These are phyloP conservation scores for Anabacerthia variegaticeps DNA, from an alignment of 2,797 vertebrate genomes.

Conservation along the genomic window DNA sequence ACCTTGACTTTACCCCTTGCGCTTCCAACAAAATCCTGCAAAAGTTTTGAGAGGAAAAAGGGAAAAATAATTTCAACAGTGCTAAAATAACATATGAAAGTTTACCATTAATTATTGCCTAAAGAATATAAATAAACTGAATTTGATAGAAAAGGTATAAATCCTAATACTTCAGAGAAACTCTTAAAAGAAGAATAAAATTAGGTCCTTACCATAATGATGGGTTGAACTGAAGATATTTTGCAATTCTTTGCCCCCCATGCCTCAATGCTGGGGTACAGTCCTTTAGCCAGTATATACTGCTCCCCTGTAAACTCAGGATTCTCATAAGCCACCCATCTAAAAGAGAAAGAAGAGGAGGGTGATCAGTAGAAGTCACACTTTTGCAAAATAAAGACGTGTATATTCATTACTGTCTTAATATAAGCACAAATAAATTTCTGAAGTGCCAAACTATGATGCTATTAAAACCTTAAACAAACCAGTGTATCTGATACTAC, in stretches of 20 bases:
- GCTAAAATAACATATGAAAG: not conserved
- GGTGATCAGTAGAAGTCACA: not conserved
- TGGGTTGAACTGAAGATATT: slow-evolving; percentile 90
- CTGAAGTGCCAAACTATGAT: not conserved
- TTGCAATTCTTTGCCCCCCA: slow-evolving; percentile 87
- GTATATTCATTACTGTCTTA: not conserved
- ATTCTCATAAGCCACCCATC: slow-evolving; percentile 95
- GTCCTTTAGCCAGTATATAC: slow-evolving; percentile 91
- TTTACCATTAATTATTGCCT: not conserved
- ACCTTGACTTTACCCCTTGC: slow-evolving; percentile 85
- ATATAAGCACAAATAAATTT: not conserved
- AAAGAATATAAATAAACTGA: not conserved
- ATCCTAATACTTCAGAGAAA: not conserved
- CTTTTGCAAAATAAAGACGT: not conserved
- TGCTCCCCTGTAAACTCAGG: slow-evolving; percentile 90
- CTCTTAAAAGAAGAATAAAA: not conserved
- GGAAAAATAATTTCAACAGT: not conserved
- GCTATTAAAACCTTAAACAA: not conserved
- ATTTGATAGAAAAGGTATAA: not conserved
- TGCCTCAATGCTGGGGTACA: slow-evolving; percentile 86
- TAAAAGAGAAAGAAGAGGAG: slow-evolving; percentile 53
- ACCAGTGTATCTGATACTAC: not conserved
- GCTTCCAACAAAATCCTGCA: slow-evolving; percentile 82
- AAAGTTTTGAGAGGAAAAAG: not conserved
- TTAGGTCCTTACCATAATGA: slow-evolving; percentile 83